A percentile compares a stretch with the other conserved stretches of the same genome.
These are phyloP conservation scores for Hofmannophila pseudospretella DNA, from an alignment of 2,888 invertebrate genomes.

Conservation along the genomic window DNA sequence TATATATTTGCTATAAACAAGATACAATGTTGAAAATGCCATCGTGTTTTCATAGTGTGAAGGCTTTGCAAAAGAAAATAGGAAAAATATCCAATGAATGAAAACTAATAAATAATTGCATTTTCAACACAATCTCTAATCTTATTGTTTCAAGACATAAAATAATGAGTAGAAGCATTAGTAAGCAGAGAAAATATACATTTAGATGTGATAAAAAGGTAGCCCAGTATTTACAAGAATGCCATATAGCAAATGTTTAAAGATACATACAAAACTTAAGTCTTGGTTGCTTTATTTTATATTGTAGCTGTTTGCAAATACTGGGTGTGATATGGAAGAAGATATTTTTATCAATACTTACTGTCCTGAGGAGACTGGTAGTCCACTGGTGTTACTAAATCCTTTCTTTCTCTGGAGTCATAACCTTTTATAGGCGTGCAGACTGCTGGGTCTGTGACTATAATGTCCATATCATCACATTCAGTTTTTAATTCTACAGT, in stretches of 20 bases:
- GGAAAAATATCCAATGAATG: constrained; percentile 37
- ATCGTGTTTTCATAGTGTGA: constrained; percentile 71
- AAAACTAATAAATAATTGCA: constrained; percentile 69
- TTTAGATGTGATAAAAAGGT: not conserved
- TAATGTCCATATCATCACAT: constrained; percentile 68
- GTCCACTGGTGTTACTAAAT: constrained; percentile 48
- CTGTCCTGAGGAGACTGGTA: constrained; percentile 69
- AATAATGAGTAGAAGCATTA: constrained; percentile 35
- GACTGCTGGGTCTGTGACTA: constrained; percentile 63
- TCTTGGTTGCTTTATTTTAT: not conserved
- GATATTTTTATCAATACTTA: constrained; percentile 36
- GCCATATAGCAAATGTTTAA: constrained; percentile 1
- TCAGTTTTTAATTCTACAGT: constrained; percentile 61
- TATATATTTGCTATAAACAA: not conserved
- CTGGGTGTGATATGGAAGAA: not conserved
- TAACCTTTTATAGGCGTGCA: constrained; percentile 57
- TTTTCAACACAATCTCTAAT: constrained; percentile 71
- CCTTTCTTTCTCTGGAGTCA: constrained; percentile 55
- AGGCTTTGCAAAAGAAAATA: constrained; percentile 60
- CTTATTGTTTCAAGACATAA: constrained; percentile 21
- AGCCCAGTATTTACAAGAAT: constrained; percentile 10
- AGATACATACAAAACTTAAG: not conserved
- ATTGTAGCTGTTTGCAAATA: not conserved
- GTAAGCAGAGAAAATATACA: constrained; percentile 25
- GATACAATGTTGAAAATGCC: constrained; percentile 72